These are phyloP conservation scores for Plecturocebus donacophilus DNA, from an alignment of 2,113 vertebrate species.

Conservation along the genomic window DNA sequence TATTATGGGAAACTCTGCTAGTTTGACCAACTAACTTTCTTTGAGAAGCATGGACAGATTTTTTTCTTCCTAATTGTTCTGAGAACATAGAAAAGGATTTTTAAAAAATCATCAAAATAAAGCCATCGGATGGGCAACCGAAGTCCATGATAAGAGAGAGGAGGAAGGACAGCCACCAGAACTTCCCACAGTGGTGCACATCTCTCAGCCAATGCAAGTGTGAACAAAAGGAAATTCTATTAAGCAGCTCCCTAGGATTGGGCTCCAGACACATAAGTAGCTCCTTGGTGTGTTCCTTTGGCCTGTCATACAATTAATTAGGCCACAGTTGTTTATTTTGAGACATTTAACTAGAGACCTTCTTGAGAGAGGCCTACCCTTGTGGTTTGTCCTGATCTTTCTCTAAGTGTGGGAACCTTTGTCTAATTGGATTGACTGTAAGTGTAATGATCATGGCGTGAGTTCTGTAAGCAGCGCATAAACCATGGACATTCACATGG, in stretches of 20 bases:
- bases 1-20: background rate
- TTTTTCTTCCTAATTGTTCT: background rate
- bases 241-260: background rate
- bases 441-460: conserved; percentile 49
- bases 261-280: conserved; percentile 52
- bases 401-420: conserved; percentile 79
- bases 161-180: background rate
- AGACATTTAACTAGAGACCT: conserved; percentile 76
- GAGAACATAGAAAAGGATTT: background rate
- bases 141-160: background rate
- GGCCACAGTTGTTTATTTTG: conserved; percentile 78
- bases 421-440: conserved; percentile 77
- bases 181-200: background rate
- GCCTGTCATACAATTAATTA: conserved; percentile 70
- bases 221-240: conserved; percentile 61
- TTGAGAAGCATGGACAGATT: background rate
- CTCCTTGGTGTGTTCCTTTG: conserved; percentile 60
- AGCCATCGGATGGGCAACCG: background rate
- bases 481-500: conserved; percentile 75
- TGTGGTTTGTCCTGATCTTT: conserved; percentile 59
- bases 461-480: background rate
- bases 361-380: conserved; percentile 72
- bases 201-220: background rate
- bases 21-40: conserved; percentile 9
- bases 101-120: background rate